Percentiles rank a stretch among this genome's conserved stretches.
Conservation (phyloP, 2,888 invertebrate genomes). For the Ditula angustiorana region DNA sequence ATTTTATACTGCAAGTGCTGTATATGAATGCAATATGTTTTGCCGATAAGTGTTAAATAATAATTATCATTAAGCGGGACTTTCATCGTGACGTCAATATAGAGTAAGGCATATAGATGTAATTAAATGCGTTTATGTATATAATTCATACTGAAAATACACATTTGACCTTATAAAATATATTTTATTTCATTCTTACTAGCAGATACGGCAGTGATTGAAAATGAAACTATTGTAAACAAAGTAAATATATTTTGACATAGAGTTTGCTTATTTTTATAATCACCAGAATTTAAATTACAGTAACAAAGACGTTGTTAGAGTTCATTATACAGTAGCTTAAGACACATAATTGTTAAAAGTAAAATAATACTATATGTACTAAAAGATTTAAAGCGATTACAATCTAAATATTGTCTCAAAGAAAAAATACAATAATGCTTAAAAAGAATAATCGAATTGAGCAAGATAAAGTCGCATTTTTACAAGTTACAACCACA, state of each 20-base stretch:
- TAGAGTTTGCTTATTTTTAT: conserved; percentile 58
- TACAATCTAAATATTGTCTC: conserved; percentile 22
- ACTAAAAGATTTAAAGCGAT: conserved; percentile 25
- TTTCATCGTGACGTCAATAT: conserved; percentile 44
- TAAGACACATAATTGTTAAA: conserved; percentile 17
- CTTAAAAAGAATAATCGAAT: conserved; percentile 41
- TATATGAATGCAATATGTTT: conserved; percentile 46
- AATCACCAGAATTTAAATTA: conserved; percentile 63
- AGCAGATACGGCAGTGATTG: conserved; percentile 4
- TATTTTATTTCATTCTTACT: not conserved
- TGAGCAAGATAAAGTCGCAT: conserved; percentile 37
- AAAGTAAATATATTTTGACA: conserved; percentile 56
- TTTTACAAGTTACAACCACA: conserved; percentile 45
- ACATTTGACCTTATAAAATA: conserved; percentile 44
- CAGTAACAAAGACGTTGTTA: conserved; percentile 46
- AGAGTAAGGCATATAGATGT: conserved; percentile 14
- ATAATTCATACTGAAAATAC: conserved; percentile 52
- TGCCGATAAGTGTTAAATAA: conserved; percentile 23
- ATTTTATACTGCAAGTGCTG: conserved; percentile 57
- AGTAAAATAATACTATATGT: conserved; percentile 21
- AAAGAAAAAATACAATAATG: conserved; percentile 37
- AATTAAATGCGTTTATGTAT: conserved; percentile 43
- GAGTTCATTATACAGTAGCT: conserved; percentile 20
- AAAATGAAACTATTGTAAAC: conserved; percentile 48
- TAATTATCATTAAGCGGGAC: conserved; percentile 49